phyloP scores from a whole-genome alignment of 1,140 invertebrate species.

The Riptortus pedestris region DNA sequence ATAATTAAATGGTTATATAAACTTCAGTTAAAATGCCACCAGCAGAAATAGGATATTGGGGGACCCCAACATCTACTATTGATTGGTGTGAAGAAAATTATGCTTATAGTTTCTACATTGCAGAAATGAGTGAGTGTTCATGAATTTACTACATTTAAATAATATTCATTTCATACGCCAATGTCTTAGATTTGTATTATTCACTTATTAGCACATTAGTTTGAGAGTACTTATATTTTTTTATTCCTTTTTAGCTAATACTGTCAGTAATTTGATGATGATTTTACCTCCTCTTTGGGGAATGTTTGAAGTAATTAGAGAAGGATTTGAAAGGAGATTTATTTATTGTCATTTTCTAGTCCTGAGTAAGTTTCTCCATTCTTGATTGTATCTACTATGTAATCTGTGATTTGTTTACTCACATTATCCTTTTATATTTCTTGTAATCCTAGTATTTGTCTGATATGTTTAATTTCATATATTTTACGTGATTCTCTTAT shows the following conservation, averaged over 20 bases:
- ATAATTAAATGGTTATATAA: no score
- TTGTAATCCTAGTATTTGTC: no score
- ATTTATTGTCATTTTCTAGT: constrained; percentile 31
- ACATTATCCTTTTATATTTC: no score
- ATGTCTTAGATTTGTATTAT: not conserved
- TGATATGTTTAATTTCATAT: no score
- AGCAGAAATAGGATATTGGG: constrained; percentile 35
- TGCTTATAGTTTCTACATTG: constrained; percentile 33
- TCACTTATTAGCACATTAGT: not conserved
- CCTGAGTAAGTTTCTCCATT: constrained; percentile 31
- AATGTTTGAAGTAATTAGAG: constrained; percentile 31
- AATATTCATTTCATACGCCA: not conserved
- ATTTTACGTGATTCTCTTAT: no score
- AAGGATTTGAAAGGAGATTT: constrained; percentile 33
- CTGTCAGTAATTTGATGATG: constrained; percentile 34
- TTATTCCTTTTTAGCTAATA: constrained; percentile 31
- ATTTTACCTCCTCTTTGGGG: constrained; percentile 33
- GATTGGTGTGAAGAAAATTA: constrained; percentile 35
- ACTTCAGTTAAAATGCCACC: constrained; percentile 4
- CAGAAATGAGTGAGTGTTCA: constrained; percentile 33
- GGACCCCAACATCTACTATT: constrained; percentile 32
- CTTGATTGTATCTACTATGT: no score
- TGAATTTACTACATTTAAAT: not conserved
- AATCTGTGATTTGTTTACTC: no score
- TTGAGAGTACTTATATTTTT: not conserved